phyloP scores from a whole-genome alignment of 2,888 invertebrate species.

The Drosophila basisetae region DNA sequence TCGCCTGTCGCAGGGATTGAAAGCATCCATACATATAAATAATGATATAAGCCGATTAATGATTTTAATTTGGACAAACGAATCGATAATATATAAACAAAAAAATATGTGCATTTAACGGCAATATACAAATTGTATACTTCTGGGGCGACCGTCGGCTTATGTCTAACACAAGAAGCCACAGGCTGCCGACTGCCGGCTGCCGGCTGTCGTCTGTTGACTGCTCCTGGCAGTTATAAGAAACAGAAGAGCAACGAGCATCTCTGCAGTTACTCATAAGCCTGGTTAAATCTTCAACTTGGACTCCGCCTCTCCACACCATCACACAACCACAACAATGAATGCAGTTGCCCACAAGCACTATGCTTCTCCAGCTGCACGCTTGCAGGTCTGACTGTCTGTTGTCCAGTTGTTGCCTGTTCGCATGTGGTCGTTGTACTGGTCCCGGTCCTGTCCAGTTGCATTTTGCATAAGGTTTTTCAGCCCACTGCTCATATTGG shows the following conservation, averaged over 20 bases:
- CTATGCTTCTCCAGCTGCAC: neutral
- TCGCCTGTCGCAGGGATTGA: neutral
- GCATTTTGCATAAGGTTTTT: slow-evolving; percentile 74
- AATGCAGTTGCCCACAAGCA: neutral
- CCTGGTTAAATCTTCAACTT: slow-evolving; percentile 22
- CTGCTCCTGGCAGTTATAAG: slow-evolving; percentile 40
- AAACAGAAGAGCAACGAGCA: slow-evolving; percentile 18
- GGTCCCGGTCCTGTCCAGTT: slow-evolving; percentile 33
- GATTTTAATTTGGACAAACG: neutral
- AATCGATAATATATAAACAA: neutral
- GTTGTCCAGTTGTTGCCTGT: neutral
- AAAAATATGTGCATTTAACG: neutral
- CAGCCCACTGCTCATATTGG: slow-evolving; percentile 57
- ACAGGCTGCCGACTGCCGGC: neutral
- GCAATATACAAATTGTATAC: neutral
- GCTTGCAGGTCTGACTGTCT: neutral
- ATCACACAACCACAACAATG: neutral
- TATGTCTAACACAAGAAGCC: slow-evolving; percentile 17
- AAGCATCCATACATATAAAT: neutral
- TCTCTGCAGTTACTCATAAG: slow-evolving; percentile 29
- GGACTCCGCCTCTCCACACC: neutral
- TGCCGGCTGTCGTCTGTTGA: neutral
- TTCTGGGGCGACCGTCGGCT: slow-evolving; percentile 12
- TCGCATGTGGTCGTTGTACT: slow-evolving; percentile 2
- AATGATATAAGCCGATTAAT: neutral